Evolutionary conservation across 2,113 vertebrate species (phyloP).

Genomic region (Apaloderma vittatum): DNA sequence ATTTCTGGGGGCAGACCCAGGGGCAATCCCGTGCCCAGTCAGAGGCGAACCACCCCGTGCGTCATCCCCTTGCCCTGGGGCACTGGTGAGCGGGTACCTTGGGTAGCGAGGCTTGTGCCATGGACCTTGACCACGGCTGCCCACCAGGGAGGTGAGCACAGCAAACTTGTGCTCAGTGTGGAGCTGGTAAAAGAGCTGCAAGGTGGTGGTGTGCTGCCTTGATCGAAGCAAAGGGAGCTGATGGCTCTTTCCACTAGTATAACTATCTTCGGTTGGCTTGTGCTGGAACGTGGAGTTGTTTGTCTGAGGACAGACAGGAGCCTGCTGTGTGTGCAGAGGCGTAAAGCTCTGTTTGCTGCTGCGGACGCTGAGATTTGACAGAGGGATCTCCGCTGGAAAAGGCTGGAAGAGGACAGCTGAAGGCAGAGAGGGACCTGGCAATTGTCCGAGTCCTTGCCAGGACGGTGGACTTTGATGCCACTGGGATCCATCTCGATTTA

Average conservation of each 20-base stretch:
- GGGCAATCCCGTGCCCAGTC: rapidly evolving
- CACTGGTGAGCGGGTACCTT: rapidly evolving
- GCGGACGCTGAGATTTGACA: not conserved
- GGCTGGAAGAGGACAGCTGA: not conserved
- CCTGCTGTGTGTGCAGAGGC: not conserved
- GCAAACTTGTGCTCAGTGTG: not conserved
- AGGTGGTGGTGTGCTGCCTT: rapidly evolving
- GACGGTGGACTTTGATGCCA: not conserved
- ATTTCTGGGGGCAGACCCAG: not conserved
- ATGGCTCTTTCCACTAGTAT: not conserved
- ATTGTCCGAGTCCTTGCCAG: not conserved
- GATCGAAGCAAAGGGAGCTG: not conserved
- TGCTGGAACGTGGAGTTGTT: rapidly evolving
- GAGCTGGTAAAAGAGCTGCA: not conserved
- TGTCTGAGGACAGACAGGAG: not conserved
- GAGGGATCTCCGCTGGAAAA: not conserved
- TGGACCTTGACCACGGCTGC: not conserved
- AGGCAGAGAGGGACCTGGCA: not conserved
- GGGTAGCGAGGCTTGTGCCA: not conserved
- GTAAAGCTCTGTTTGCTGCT: not conserved
- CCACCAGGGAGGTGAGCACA: not conserved
- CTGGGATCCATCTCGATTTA: rapidly evolving
- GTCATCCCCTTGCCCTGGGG: not conserved
- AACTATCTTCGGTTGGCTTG: not conserved
- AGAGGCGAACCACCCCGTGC: rapidly evolving